Conservation (phyloP, 2,113 vertebrate genomes). For the Catharus fuscescens region DNA sequence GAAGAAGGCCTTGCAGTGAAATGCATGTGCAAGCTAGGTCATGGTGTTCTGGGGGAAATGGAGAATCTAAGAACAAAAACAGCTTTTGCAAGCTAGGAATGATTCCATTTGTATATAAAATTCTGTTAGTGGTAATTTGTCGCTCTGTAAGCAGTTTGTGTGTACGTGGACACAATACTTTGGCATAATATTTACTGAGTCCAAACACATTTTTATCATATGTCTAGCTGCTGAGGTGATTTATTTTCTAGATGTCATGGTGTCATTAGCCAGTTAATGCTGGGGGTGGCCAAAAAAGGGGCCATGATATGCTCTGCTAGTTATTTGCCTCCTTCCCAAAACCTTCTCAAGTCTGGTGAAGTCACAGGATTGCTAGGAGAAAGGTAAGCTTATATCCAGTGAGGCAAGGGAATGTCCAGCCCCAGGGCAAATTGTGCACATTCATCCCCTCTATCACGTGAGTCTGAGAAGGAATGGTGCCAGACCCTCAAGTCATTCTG, state of each 20-base stretch:
- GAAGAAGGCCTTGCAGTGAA: neutral
- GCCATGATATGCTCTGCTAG: neutral
- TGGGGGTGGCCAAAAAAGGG: neutral
- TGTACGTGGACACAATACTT: rapidly evolving
- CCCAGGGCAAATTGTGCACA: neutral
- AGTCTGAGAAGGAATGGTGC: neutral
- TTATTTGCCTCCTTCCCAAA: neutral
- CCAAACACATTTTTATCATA: neutral
- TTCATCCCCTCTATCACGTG: neutral
- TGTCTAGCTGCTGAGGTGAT: neutral
- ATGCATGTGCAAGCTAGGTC: neutral
- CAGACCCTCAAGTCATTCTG: constrained; percentile 11
- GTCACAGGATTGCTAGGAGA: neutral
- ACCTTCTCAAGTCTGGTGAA: neutral
- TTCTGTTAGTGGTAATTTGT: neutral
- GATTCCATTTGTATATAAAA: neutral
- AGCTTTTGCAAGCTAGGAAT: neutral
- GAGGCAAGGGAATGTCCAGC: neutral
- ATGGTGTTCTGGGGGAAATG: neutral
- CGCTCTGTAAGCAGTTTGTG: neutral
- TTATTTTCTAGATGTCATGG: neutral
- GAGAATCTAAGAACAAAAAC: neutral
- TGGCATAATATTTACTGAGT: neutral
- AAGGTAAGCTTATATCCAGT: neutral
- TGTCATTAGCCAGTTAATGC: neutral